phyloP scores from a whole-genome alignment of 1,140 invertebrate species.

The Cyphomyrmex costatus region DNA sequence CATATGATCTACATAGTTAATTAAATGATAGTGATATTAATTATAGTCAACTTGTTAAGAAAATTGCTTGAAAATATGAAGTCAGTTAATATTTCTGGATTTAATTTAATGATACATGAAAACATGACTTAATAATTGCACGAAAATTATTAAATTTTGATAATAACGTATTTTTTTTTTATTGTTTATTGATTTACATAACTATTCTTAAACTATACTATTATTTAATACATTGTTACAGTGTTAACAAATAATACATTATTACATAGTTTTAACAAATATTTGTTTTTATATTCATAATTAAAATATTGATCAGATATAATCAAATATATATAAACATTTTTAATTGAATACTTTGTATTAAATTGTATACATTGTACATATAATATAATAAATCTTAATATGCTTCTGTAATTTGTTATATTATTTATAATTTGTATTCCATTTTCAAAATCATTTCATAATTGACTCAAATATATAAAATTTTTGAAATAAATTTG shows the following conservation, averaged over 20 bases:
- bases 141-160: background rate
- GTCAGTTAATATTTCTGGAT: background rate
- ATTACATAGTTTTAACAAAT: background rate
- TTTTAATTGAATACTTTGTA: background rate
- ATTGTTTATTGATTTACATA: background rate
- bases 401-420: slow-evolving; percentile 1
- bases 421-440: background rate
- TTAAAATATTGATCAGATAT: background rate
- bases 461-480: background rate
- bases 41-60: background rate
- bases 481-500: background rate
- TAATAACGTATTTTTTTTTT: background rate
- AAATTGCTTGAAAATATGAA: background rate
- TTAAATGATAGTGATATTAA: background rate
- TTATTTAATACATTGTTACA: background rate
- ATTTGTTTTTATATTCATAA: background rate
- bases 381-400: slow-evolving; percentile 22
- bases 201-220: background rate
- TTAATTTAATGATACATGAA: background rate
- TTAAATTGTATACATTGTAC: slow-evolving; percentile 4
- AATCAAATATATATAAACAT: background rate
- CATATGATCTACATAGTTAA: background rate
- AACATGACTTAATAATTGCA: background rate
- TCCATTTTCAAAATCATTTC: slow-evolving; percentile 2
- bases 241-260: background rate